Evolutionary conservation across 2,888 invertebrate species (phyloP).

Genomic region (Andrena marginata): DNA sequence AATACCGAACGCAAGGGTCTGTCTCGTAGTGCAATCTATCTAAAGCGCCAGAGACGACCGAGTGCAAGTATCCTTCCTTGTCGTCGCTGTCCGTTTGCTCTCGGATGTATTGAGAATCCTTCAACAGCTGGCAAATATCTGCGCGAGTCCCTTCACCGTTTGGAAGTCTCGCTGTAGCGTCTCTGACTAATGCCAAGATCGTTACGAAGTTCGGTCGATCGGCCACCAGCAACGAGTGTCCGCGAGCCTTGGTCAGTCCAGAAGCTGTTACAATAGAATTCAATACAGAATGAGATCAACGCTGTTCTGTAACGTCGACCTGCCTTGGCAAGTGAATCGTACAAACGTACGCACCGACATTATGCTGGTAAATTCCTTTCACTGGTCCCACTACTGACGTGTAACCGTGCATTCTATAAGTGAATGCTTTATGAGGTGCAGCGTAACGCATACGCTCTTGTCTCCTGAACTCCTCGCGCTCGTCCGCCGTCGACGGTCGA

Average conservation of each 20-base stretch:
- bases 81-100: slow-evolving; percentile 83
- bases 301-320: background rate
- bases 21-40: slow-evolving; percentile 95
- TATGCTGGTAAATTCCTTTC: slow-evolving; percentile 91
- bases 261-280: slow-evolving; percentile 64
- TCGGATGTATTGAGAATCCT: slow-evolving; percentile 90
- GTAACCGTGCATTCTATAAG: slow-evolving; percentile 95
- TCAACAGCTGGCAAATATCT: slow-evolving; percentile 95
- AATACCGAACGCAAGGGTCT: slow-evolving; percentile 97
- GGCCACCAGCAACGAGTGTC: slow-evolving; percentile 93
- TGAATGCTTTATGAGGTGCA: slow-evolving; percentile 96
- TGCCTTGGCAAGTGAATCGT: background rate
- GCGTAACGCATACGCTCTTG: slow-evolving; percentile 95
- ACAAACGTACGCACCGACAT: slow-evolving; percentile 84
- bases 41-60: slow-evolving; percentile 95
- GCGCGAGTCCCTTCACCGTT: slow-evolving; percentile 97
- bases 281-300: background rate
- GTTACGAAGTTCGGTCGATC: slow-evolving; percentile 96
- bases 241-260: slow-evolving; percentile 89
- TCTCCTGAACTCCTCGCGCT: slow-evolving; percentile 91
- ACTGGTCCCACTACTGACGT: slow-evolving; percentile 94
- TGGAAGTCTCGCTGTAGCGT: slow-evolving; percentile 96
- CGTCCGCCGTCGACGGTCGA: slow-evolving; percentile 91
- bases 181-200: slow-evolving; percentile 95
- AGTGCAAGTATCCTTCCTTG: slow-evolving; percentile 90